phyloP scores from a whole-genome alignment of 2,888 invertebrate genomes.

The Plebejus argus region DNA sequence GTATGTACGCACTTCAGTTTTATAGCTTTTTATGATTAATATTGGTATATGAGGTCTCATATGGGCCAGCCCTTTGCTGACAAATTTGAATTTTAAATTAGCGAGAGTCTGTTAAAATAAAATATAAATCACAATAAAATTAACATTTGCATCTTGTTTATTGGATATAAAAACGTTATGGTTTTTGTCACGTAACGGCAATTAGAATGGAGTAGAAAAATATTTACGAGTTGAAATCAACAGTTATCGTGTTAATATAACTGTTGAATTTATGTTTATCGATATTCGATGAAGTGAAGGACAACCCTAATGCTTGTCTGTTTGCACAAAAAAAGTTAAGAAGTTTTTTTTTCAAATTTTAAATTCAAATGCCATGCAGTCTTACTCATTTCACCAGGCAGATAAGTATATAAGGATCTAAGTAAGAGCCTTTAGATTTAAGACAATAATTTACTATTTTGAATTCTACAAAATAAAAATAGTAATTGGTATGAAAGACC shows the following conservation, averaged over 20 bases:
- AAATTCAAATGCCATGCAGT: not conserved
- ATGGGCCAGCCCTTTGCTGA: conserved; percentile 17
- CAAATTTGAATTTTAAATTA: conserved; percentile 29
- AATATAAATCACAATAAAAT: conserved; percentile 23
- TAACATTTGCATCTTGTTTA: conserved; percentile 11
- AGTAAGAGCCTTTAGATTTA: too few relatives aligned
- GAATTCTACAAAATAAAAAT: not conserved
- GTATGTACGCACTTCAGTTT: not conserved
- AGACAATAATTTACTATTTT: not conserved
- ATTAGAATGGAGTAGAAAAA: conserved; percentile 10
- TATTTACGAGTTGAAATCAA: conserved; percentile 9
- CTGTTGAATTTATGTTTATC: conserved; percentile 3
- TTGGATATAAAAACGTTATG: conserved; percentile 18
- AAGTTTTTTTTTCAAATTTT: not conserved
- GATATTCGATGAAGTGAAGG: not conserved
- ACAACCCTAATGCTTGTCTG: not conserved
- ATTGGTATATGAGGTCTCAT: not conserved
- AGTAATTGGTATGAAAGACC: too few relatives aligned
- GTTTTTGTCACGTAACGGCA: conserved; percentile 19
- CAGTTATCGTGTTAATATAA: not conserved
- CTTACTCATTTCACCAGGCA: not conserved
- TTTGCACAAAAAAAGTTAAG: not conserved
- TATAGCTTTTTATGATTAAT: conserved; percentile 24
- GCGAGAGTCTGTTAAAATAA: conserved; percentile 26
- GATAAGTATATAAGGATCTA: not conserved